Conservation (phyloP, 2,797 vertebrate genomes). For the Danio choprae region DNA sequence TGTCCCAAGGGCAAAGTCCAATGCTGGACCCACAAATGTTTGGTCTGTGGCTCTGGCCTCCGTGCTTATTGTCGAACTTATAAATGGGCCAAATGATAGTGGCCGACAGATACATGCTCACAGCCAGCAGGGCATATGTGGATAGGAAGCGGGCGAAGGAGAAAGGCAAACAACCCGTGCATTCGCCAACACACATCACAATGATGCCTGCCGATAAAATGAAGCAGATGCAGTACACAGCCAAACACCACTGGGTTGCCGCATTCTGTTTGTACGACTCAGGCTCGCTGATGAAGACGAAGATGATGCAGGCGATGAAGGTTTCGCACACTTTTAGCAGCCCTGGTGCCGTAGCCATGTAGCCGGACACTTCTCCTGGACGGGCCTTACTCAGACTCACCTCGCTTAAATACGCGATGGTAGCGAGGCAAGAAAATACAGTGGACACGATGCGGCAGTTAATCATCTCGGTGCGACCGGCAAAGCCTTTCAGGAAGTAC, state of each 20-base stretch:
- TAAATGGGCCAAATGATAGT: slow-evolving; percentile 91
- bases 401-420: slow-evolving; percentile 83
- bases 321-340: slow-evolving; percentile 91
- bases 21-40: accelerated
- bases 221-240: slow-evolving; percentile 91
- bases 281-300: slow-evolving; percentile 81
- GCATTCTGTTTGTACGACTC: slow-evolving; percentile 70
- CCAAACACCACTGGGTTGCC: slow-evolving; percentile 85
- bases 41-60: slow-evolving; percentile 68
- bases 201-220: slow-evolving; percentile 85
- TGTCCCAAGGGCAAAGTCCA: slow-evolving; percentile 77
- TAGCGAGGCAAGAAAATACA: slow-evolving; percentile 87
- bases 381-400: slow-evolving; percentile 87
- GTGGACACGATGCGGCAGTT: slow-evolving; percentile 79
- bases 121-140: slow-evolving; percentile 82
- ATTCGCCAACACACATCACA: slow-evolving; percentile 86
- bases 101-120: slow-evolving; percentile 82
- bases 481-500: slow-evolving; percentile 75
- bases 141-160: slow-evolving; percentile 89
- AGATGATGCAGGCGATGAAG: slow-evolving; percentile 90
- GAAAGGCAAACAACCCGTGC: slow-evolving; percentile 85
- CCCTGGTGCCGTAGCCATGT: slow-evolving; percentile 91
- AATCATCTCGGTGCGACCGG: background rate
- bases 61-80: slow-evolving; percentile 80
- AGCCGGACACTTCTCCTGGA: slow-evolving; percentile 87